Evolutionary conservation across 2,797 vertebrate species (phyloP), one percentile per base, ranked within the genome.

Genomic region (Psittacula derbiana): DNA sequence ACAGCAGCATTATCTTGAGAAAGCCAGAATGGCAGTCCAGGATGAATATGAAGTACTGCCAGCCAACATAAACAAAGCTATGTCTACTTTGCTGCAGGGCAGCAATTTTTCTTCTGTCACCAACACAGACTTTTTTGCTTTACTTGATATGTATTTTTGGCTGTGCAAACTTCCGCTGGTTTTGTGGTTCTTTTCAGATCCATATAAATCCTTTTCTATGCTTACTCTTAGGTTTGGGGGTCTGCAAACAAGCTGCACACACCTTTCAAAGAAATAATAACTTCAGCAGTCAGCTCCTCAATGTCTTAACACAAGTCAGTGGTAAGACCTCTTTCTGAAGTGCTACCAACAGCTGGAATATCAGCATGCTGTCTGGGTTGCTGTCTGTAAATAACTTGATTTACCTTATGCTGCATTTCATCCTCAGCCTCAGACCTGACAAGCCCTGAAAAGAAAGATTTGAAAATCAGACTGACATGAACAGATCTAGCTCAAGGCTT

Each of bases 51-150:
- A 55, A 33, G 71, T 49, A 33, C 11, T 78, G 78, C 81, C 81
- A 95, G 91, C 67, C 86, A 86, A 38, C 55, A 44, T 43, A 80
- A 94, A 86, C 38, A 88, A 76, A 91, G 25, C 52, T 46, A 36
- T 69, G 36, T 20, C 55, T 70, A 38, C 60, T 85, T 91, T 73
- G 71, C 86, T 92, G 46, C 60, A 89, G 73, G 86, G 81, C 74
- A 82, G 80, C 81, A 76, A 55, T 91, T 95, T 85, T 85, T 91
- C 87, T 92, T 74, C 73, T 80, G 64, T 80, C 67, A 92, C 55
- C 28, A 73, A 30, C 33, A 49, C 8, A 38, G 33, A 40, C 24
- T 62, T 75, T 76, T 80, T 69, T 72, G 11, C 55, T 76, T 66
- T 30, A 62, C 14, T 88, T 0, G 0, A 66, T 73, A 44, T 79